A percentile compares a stretch with the other conserved stretches of the same genome.
These are phyloP conservation scores for Lagocephalus sceleratus DNA, from an alignment of 2,797 vertebrate genomes.

Conservation along the genomic window DNA sequence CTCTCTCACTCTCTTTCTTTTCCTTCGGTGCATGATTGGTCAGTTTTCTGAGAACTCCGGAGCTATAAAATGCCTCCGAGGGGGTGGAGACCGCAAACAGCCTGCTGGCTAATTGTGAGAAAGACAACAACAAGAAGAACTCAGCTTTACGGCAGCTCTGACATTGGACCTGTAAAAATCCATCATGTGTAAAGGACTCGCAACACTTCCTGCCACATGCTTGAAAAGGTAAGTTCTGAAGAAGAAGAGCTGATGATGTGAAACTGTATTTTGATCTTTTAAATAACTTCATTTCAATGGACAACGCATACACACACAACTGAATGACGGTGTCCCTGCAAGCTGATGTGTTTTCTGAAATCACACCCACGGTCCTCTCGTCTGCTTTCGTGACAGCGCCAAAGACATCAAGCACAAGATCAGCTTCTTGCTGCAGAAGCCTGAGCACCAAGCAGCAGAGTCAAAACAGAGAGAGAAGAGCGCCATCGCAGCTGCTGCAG, in stretches of 20 bases:
- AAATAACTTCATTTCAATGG: too few relatives aligned
- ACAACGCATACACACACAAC: too few relatives aligned
- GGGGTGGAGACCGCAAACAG: slow-evolving; percentile 59
- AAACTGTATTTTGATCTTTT: background rate
- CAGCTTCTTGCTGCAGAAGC: slow-evolving; percentile 88
- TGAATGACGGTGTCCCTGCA: slow-evolving; percentile 7
- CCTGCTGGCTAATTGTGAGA: slow-evolving; percentile 28
- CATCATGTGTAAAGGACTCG: slow-evolving; percentile 93
- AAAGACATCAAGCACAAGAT: slow-evolving; percentile 95
- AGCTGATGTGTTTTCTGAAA: background rate
- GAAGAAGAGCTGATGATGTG: background rate
- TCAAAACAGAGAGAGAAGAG: slow-evolving; percentile 75
- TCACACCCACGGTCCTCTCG: background rate
- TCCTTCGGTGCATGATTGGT: slow-evolving; percentile 57
- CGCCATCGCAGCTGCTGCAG: slow-evolving; percentile 14
- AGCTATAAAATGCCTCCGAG: slow-evolving; percentile 62
- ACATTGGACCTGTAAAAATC: slow-evolving; percentile 37
- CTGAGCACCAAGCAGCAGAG: slow-evolving; percentile 76
- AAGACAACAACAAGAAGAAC: slow-evolving; percentile 26
- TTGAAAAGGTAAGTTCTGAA: slow-evolving; percentile 81
- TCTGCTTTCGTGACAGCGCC: slow-evolving; percentile 70
- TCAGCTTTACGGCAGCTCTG: background rate
- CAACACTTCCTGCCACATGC: slow-evolving; percentile 89
- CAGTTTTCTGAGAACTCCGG: slow-evolving; percentile 20
- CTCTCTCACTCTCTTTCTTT: background rate